A percentile compares a stretch with the other conserved stretches of the same genome.
These are phyloP conservation scores for Stenichneumon culpator DNA, from an alignment of 2,888 invertebrate species.

Conservation along the genomic window DNA sequence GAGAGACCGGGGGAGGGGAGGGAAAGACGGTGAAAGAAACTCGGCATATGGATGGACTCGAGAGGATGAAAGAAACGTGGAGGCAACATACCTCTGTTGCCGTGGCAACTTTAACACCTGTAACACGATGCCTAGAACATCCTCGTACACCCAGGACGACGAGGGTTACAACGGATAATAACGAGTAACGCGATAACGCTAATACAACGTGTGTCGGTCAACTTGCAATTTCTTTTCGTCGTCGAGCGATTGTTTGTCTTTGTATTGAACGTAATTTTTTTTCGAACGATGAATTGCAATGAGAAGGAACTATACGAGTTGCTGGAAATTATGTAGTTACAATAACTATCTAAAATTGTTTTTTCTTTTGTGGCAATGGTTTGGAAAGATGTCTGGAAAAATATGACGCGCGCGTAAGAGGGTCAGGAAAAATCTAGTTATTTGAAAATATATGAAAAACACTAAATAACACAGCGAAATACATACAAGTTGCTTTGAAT, in stretches of 20 bases:
- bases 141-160: not conserved
- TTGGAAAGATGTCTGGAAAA: not conserved
- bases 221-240: not conserved
- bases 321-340: not conserved
- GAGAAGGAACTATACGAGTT: not conserved
- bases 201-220: not conserved
- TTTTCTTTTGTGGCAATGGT: not conserved
- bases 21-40: conserved; percentile 38
- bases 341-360: not conserved
- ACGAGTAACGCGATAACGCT: conserved; percentile 28
- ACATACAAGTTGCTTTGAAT: not conserved
- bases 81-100: conserved; percentile 55
- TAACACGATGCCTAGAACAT: conserved; percentile 53
- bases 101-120: conserved; percentile 62
- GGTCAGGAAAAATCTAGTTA: no score
- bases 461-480: not conserved
- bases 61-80: conserved; percentile 33
- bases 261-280: not conserved
- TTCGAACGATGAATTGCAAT: not conserved
- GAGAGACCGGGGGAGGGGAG: not conserved
- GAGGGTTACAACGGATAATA: conserved; percentile 2
- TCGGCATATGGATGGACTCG: conserved; percentile 6
- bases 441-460: not conserved
- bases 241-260: not conserved
- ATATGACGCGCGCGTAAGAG: not conserved